phyloP scores from a whole-genome alignment of 2,888 invertebrate species.

The Prosopocoilus inquinatus region DNA sequence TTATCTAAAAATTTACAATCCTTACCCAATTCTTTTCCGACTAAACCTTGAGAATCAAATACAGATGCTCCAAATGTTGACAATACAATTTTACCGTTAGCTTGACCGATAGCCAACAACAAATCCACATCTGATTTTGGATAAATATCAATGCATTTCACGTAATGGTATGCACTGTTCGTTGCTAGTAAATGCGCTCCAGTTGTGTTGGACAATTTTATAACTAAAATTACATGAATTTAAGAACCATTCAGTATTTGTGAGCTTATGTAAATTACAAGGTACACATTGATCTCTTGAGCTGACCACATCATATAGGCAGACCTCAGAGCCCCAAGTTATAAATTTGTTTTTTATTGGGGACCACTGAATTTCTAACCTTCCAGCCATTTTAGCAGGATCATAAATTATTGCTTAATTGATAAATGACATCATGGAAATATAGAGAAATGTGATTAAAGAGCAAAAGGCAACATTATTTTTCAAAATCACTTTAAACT shows the following conservation, averaged over 20 bases:
- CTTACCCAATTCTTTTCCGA: constrained; percentile 75
- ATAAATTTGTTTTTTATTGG: constrained; percentile 82
- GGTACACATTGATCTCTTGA: constrained; percentile 57
- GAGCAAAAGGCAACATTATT: no score
- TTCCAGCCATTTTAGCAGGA: constrained; percentile 49
- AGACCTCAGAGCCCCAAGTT: constrained; percentile 88
- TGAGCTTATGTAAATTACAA: constrained; percentile 18
- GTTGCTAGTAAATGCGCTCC: constrained; percentile 71
- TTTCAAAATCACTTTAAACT: no score
- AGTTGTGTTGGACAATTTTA: constrained; percentile 66
- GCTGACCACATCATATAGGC: constrained; percentile 74
- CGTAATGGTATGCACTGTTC: constrained; percentile 72
- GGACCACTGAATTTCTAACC: constrained; percentile 85
- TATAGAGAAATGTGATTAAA: no score
- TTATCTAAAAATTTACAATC: constrained; percentile 7
- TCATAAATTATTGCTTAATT: not conserved
- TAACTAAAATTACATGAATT: constrained; percentile 52
- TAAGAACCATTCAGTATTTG: constrained; percentile 19
- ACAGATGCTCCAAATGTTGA: constrained; percentile 71
- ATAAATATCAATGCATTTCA: constrained; percentile 85
- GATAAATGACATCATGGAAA: no score
- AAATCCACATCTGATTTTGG: constrained; percentile 75
- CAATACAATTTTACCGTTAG: constrained; percentile 83
- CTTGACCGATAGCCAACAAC: constrained; percentile 82
- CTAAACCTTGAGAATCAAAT: constrained; percentile 64